These are phyloP conservation scores for Xanthorhoe designata DNA, from an alignment of 2,888 invertebrate species.

Conservation along the genomic window DNA sequence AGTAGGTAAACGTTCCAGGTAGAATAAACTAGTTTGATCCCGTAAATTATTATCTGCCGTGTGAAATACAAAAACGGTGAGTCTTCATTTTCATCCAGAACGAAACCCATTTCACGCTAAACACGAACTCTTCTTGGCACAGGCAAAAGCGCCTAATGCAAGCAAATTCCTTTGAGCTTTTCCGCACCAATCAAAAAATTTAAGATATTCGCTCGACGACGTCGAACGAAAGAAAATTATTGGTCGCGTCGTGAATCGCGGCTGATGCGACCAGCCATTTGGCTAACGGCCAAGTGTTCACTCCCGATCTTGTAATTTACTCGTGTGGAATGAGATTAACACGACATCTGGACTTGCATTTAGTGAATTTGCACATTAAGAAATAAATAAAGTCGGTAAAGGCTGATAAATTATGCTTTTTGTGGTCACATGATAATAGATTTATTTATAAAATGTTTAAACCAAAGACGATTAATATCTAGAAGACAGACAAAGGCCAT, in stretches of 20 bases:
- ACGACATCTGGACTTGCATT: conserved; percentile 72
- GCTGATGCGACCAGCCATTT: conserved; percentile 74
- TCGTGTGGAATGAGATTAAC: conserved; percentile 75
- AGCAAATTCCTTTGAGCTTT: conserved; percentile 43
- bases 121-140: conserved; percentile 32
- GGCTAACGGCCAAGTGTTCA: conserved; percentile 67
- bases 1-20: conserved; percentile 1
- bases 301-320: conserved; percentile 76
- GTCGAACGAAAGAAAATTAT: conserved; percentile 68
- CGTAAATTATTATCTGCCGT: conserved; percentile 19
- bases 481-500: too few species aligned
- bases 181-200: conserved; percentile 48
- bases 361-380: conserved; percentile 60
- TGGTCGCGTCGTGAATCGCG: conserved; percentile 59
- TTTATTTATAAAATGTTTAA: too few species aligned
- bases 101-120: conserved; percentile 26
- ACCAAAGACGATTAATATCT: too few species aligned
- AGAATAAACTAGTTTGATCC: conserved; percentile 1
- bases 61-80: conserved; percentile 24
- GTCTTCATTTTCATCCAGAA: conserved; percentile 16
- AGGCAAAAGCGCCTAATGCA: conserved; percentile 38
- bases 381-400: conserved; percentile 29
- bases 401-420: background rate
- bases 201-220: conserved; percentile 55
- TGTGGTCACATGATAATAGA: background rate